Evolutionary conservation across 2,797 vertebrate species (phyloP).

Genomic region (Loris lydekkerianus): DNA sequence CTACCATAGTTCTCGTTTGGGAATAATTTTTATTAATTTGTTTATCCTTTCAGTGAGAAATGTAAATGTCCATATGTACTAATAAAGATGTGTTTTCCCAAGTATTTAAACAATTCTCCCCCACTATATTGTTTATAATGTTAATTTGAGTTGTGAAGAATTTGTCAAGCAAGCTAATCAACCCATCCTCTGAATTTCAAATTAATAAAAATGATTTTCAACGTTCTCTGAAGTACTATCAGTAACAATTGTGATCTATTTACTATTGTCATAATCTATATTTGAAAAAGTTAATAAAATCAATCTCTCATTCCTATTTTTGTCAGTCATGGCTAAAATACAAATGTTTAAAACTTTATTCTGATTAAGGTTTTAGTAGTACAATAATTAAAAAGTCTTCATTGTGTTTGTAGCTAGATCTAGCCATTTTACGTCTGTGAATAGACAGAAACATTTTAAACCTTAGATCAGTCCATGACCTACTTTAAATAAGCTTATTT

Average conservation of each 20-base stretch:
- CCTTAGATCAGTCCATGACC: not conserved
- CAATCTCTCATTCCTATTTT: conserved; percentile 19
- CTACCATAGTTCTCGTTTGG: conserved; percentile 5
- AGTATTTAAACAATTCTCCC: conserved; percentile 56
- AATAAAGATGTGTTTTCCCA: conserved; percentile 48
- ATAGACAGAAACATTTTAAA: conserved; percentile 26
- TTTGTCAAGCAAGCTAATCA: conserved; percentile 49
- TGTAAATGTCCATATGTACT: not conserved
- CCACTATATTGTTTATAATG: conserved; percentile 58
- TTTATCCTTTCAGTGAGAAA: conserved; percentile 61
- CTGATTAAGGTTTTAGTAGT: conserved; percentile 33
- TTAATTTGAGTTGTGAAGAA: conserved; percentile 68
- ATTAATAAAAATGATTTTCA: conserved; percentile 67
- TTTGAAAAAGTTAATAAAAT: conserved; percentile 56
- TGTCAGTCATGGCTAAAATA: conserved; percentile 50
- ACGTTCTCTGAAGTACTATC: not conserved
- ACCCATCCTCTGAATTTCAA: conserved; percentile 63
- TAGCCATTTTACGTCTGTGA: not conserved
- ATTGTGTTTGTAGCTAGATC: not conserved
- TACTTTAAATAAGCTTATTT: conserved; percentile 25
- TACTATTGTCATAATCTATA: conserved; percentile 48
- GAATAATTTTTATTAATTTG: conserved; percentile 57
- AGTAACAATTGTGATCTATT: not conserved
- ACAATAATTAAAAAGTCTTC: not conserved
- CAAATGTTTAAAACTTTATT: conserved; percentile 51